A percentile compares a stretch with the other conserved stretches of the same genome.
phyloP scores from a whole-genome alignment of 2,797 vertebrate species.

The Pseudochaenichthys georgianus region DNA sequence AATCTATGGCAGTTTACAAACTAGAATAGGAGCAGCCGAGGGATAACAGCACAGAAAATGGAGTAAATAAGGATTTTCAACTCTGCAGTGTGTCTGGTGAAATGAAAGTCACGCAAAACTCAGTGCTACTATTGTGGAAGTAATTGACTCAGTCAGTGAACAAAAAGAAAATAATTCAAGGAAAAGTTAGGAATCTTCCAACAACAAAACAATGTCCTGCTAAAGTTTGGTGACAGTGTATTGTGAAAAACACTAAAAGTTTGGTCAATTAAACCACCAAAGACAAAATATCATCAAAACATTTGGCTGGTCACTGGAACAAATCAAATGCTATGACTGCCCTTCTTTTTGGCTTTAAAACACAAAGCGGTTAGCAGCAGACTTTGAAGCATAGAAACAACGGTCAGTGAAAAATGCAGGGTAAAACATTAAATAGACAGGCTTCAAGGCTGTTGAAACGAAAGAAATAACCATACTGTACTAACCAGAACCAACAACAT shows the following conservation, averaged over 20 bases:
- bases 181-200: constrained; percentile 42
- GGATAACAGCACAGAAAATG: constrained; percentile 70
- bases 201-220: constrained; percentile 40
- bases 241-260: constrained; percentile 36
- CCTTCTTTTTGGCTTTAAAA: background rate
- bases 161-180: constrained; percentile 53
- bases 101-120: constrained; percentile 62
- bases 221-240: constrained; percentile 48
- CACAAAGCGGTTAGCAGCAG: constrained; percentile 14
- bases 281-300: constrained; percentile 24
- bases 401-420: constrained; percentile 7
- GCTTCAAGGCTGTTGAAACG: constrained; percentile 18
- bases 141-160: constrained; percentile 66
- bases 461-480: constrained; percentile 3
- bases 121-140: constrained; percentile 62
- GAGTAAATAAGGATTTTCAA: constrained; percentile 75
- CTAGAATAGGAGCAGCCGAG: constrained; percentile 72
- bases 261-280: constrained; percentile 42
- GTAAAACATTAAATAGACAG: constrained; percentile 13
- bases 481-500: background rate
- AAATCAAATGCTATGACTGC: constrained; percentile 13
- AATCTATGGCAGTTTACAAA: constrained; percentile 78
- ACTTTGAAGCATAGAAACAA: constrained; percentile 28
- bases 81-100: constrained; percentile 60
- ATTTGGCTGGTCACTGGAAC: constrained; percentile 9